phyloP scores from a whole-genome alignment of 2,113 vertebrate species.

The Myotis yumanensis region DNA sequence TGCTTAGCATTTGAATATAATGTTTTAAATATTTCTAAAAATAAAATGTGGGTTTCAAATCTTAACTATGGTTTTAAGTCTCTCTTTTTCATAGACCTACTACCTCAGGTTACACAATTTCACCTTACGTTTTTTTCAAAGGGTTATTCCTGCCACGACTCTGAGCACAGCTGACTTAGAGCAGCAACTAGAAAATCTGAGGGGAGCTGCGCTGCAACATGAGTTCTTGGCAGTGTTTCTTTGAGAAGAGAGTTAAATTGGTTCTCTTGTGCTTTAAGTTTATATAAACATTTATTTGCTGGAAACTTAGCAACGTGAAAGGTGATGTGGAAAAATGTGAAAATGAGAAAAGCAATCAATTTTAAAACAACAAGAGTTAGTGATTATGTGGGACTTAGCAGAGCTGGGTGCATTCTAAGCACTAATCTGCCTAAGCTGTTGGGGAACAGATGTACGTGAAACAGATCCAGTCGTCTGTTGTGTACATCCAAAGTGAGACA shows the following conservation, averaged over 20 bases:
- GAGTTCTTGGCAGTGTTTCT: slow-evolving; percentile 35
- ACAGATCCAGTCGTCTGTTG: slow-evolving; percentile 89
- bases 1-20: slow-evolving; percentile 32
- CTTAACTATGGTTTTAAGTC: neutral
- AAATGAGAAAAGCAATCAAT: slow-evolving; percentile 55
- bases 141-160: neutral
- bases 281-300: slow-evolving; percentile 21
- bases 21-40: neutral
- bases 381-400: slow-evolving; percentile 81
- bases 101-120: slow-evolving; percentile 13
- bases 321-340: slow-evolving; percentile 54
- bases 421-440: slow-evolving; percentile 87
- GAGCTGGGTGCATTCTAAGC: slow-evolving; percentile 77
- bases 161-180: slow-evolving; percentile 33
- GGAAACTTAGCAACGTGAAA: slow-evolving; percentile 14
- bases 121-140: neutral
- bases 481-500: slow-evolving; percentile 90
- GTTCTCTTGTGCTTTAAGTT: slow-evolving; percentile 29
- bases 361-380: slow-evolving; percentile 77
- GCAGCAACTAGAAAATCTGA: slow-evolving; percentile 45
- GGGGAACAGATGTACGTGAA: slow-evolving; percentile 92
- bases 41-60: neutral
- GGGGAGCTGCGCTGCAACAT: neutral
- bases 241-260: slow-evolving; percentile 20
- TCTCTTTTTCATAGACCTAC: neutral